Percentiles rank a stretch among this genome's conserved stretches.
phyloP scores from a whole-genome alignment of 2,113 vertebrate species.

The Scomber colias region DNA sequence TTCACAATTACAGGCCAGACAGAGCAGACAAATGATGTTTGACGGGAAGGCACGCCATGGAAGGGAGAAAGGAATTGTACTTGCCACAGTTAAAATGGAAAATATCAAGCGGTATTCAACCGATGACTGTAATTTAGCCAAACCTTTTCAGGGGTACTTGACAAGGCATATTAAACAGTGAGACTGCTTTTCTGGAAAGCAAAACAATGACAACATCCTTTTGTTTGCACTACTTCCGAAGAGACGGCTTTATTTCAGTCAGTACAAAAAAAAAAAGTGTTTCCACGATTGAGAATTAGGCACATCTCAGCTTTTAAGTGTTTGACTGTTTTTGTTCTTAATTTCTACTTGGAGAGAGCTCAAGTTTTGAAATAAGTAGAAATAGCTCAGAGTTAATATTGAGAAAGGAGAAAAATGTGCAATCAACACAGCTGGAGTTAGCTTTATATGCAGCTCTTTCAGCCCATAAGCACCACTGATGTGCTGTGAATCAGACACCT shows the following conservation, averaged over 20 bases:
- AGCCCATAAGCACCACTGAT: conserved; percentile 15
- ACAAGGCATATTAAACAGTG: conserved; percentile 65
- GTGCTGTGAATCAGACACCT: conserved; percentile 27
- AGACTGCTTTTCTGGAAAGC: conserved; percentile 44
- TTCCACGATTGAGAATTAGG: conserved; percentile 11
- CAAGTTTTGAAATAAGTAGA: background rate
- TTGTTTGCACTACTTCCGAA: background rate
- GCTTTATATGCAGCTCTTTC: conserved; percentile 7
- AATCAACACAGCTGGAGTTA: conserved; percentile 5
- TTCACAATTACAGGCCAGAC: conserved; percentile 74
- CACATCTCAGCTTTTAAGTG: background rate
- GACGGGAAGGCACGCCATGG: conserved; percentile 63
- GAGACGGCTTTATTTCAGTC: background rate
- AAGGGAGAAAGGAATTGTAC: conserved; percentile 68
- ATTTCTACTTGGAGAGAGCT: background rate
- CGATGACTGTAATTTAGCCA: conserved; percentile 75
- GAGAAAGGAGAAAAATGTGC: background rate
- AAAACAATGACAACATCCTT: conserved; percentile 50
- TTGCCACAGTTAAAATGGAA: conserved; percentile 63
- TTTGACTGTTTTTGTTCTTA: too few relatives aligned
- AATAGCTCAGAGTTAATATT: background rate
- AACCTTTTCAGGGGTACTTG: conserved; percentile 67
- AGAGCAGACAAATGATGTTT: conserved; percentile 71
- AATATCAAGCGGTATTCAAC: conserved; percentile 72
- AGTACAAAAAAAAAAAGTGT: background rate